Evolutionary conservation across 2,113 vertebrate genomes (phyloP), one percentile per base, ranked within the genome.

Genomic region (Chrysemys picta): DNA sequence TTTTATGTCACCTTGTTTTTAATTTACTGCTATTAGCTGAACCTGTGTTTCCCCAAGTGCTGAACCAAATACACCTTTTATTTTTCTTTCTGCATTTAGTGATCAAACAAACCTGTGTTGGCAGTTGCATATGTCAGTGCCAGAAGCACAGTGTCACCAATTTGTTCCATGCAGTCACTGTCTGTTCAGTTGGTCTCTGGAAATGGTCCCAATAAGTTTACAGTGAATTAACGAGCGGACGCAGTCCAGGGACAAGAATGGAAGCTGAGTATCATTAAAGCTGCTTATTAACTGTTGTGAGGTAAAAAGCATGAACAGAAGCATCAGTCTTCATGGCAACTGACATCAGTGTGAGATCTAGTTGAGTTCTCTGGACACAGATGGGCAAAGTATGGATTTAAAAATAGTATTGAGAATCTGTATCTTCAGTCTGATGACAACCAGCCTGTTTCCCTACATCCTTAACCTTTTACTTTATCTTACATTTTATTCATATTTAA

Each of bases 121-220:
- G 27, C 56, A 80, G 53, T 7, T 11, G 11, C 42, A 3, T 42
- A 1, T 47, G 78, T 92, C 85, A 52, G 16, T 13, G 0, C 0
- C 1, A 75, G 81, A 87, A 85, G 83, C 52, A 25, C 49, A 53
- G 31, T 52, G 1, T 27, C 78, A 53, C 79, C 75, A 76, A 0
- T 85, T 94, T 82, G 25, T 83, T 85, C 89, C 50, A 2, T 38
- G 54, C 45, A 59, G 50, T 80, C 8, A 1, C 79, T 91, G 85
- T 92, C 94, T 25, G 59, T 82, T 95, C 94, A 75, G 31, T 89
- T 95, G 50, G 57, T 80, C 79, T 94, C 86, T 96, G 76, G 54
- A 86, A 85, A 69, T 9, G 50, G 65, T 62, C 79, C 78, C 54
- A 81, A 52, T 72, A 76, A 94, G 54, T 81, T 88, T 91, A 80